A percentile compares a stretch with the other conserved stretches of the same genome.
phyloP scores from a whole-genome alignment of 2,888 invertebrate species.

The Caenorhabditis zanzibari region DNA sequence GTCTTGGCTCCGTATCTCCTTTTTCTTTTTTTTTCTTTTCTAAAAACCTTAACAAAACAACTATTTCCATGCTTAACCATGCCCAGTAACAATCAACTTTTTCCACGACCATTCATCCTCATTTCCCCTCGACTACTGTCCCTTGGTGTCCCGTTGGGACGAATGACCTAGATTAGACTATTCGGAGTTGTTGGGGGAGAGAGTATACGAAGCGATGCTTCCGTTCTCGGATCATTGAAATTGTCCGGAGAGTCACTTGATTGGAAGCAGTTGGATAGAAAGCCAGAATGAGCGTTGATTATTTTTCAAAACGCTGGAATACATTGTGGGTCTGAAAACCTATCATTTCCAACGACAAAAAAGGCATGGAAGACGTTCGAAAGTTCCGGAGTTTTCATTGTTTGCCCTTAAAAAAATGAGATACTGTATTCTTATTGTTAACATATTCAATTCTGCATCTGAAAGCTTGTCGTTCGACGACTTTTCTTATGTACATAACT shows the following conservation, averaged over 20 bases:
- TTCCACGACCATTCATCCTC: constrained; percentile 16
- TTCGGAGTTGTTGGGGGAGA: constrained; percentile 33
- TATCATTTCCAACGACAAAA: no score
- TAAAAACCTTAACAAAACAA: not conserved
- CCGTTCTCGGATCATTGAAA: constrained; percentile 45
- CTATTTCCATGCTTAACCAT: not conserved
- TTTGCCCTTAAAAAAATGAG: no score
- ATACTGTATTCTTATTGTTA: no score
- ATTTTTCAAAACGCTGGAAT: not conserved
- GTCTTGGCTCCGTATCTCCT: not conserved
- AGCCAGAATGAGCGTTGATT: not conserved
- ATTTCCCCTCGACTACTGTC: not conserved
- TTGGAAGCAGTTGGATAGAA: not conserved
- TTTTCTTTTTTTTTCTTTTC: not conserved
- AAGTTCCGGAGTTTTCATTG: no score
- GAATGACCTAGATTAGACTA: constrained; percentile 52
- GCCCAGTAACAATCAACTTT: constrained; percentile 20
- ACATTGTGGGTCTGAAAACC: not conserved
- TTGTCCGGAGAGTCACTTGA: constrained; percentile 4
- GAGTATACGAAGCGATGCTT: constrained; percentile 21
- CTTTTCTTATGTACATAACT: no score
- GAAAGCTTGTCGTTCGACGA: no score
- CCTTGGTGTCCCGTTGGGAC: constrained; percentile 39
- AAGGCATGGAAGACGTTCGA: no score
- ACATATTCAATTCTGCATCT: no score